Evolutionary conservation across 2,113 vertebrate genomes (phyloP).

Genomic region (Sialia sialis): DNA sequence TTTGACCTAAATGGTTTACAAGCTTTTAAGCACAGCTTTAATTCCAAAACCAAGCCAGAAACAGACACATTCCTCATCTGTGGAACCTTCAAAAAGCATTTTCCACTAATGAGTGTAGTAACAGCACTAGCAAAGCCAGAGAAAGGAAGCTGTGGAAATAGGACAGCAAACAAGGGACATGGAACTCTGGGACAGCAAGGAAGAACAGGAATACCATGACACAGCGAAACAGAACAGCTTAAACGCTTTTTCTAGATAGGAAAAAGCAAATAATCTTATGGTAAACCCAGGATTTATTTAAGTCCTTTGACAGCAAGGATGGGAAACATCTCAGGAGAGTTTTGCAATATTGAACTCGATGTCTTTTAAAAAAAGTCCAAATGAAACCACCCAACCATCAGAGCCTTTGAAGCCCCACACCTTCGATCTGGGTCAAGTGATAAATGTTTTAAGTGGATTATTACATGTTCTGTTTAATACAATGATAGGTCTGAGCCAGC

Average conservation of each 20-base stretch:
- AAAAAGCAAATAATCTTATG: not conserved
- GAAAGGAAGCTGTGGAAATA: not conserved
- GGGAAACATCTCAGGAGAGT: not conserved
- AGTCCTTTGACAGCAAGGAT: not conserved
- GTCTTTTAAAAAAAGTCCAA: not conserved
- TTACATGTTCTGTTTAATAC: not conserved
- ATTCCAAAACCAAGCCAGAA: not conserved
- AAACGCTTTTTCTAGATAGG: not conserved
- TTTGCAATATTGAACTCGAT: not conserved
- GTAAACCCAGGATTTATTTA: not conserved
- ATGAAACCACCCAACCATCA: not conserved
- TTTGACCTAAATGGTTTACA: not conserved
- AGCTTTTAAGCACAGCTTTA: not conserved
- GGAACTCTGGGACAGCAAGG: not conserved
- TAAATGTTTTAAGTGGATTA: constrained; percentile 44
- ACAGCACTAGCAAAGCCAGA: not conserved
- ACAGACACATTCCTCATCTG: not conserved
- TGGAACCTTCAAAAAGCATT: not conserved
- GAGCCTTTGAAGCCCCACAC: constrained; percentile 28
- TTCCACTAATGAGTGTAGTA: not conserved
- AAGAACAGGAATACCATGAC: not conserved
- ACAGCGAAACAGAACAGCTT: not conserved
- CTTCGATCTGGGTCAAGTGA: constrained; percentile 51
- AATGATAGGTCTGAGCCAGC: not conserved
- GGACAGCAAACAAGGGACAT: not conserved